Evolutionary conservation across 2,888 invertebrate genomes (phyloP).

Genomic region (Paralinhomoeus sp.): DNA sequence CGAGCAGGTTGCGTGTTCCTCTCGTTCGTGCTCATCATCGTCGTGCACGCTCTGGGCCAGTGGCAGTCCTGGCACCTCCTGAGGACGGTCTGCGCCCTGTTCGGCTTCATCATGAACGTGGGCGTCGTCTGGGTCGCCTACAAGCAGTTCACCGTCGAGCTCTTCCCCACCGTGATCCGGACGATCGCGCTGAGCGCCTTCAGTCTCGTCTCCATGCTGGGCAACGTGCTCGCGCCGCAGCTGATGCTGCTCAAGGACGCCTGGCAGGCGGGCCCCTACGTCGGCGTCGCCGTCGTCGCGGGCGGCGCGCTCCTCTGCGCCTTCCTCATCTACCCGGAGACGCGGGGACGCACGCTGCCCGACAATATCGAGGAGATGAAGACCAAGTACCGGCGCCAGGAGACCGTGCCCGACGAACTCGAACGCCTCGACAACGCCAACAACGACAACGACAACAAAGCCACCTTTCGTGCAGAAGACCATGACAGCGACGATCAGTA

Average conservation of each 20-base stretch:
- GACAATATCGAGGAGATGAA: not conserved
- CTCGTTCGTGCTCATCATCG: too few relatives aligned
- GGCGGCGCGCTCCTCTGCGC: not conserved
- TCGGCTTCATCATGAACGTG: constrained; percentile 10
- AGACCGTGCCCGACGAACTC: too few relatives aligned
- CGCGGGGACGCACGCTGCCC: constrained; percentile 1
- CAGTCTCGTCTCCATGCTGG: constrained; percentile 1
- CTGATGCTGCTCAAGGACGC: not conserved
- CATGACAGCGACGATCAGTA: too few relatives aligned
- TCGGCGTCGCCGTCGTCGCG: not conserved
- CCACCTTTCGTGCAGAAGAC: too few relatives aligned
- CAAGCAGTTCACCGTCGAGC: constrained; percentile 13
- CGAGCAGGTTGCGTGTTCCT: too few relatives aligned
- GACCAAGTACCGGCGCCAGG: too few relatives aligned
- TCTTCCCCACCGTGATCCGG: constrained; percentile 12
- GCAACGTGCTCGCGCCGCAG: constrained; percentile 1
- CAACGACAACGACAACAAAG: too few relatives aligned
- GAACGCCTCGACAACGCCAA: too few relatives aligned
- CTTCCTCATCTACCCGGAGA: constrained; percentile 1
- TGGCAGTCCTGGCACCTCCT: not conserved
- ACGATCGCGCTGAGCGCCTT: constrained; percentile 7
- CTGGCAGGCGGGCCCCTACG: constrained; percentile 1
- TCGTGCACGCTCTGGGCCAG: not conserved
- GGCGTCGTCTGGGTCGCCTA: constrained; percentile 12
- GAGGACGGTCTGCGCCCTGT: constrained; percentile 6